Evolutionary conservation across 2,113 vertebrate genomes (phyloP), one percentile per base, ranked within the genome.

Genomic region (Psephotus haematonotus): DNA sequence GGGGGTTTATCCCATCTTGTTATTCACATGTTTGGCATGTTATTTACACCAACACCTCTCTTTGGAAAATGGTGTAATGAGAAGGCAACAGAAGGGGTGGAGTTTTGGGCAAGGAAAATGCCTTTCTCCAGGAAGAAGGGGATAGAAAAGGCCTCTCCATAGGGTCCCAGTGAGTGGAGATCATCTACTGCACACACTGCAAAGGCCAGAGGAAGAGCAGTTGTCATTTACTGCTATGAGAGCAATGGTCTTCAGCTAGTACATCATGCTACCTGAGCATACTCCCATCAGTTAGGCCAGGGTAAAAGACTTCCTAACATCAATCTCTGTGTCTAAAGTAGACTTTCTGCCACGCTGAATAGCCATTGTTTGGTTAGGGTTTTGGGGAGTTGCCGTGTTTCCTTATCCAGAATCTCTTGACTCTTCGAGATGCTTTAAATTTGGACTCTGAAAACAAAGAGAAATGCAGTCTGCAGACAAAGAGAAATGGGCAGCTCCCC

Each of bases 51-150:
- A 80, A 37, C 13, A 62, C 6, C 7, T n/a, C 33, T 59, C 52
- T 86, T 59, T 37, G 52, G 49, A 85, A 93, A 90, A 44, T 17
- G 62, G 24, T 1, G 0, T 20, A 43, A 75, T 5, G 10, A 94
- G 31, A 11, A 68, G 19, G 17, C 13, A 62, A 33, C 27, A 0
- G 0, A 6, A 65, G 15, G 9, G 7, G 9, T 74, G 13, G 43
- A 41, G 7, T 55, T 85, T n/a, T 29, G 62, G 27, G 35, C 39
- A 49, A 2, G 7, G 50, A 68, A 89, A 82, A 89, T 29, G 10
- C 35, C 39, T 52, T 83, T 12, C 23, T 86, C 23, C 17, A 43
- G 37, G 50, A 91, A 49, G 33, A 86, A 70, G 13, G 12, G 31
- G 17, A 49, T 13, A 53, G 17, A 1, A 5, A 83, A 78, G 33